Evolutionary conservation across 2,888 invertebrate species (phyloP), one percentile per base, ranked within the genome.

Genomic region (Ectropis crepuscularia): DNA sequence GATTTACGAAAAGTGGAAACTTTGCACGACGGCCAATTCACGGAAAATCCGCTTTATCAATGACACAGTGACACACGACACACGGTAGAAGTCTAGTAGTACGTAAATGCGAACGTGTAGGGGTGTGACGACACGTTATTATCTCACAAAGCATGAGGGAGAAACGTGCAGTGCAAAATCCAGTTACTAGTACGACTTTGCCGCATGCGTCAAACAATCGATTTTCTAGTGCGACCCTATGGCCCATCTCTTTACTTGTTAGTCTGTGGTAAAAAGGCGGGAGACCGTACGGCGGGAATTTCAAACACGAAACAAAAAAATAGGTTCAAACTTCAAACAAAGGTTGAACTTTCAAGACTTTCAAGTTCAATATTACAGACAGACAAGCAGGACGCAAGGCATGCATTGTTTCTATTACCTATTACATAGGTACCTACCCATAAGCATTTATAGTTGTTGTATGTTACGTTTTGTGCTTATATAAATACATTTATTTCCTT

Each of bases 11-110:
- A 51, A 59, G 62, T 61, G 54, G 62, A 63, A 41, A 66, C 38
- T 68, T 57, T 57, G 9, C 65, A 63, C 69, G 73, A 70, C 71
- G 63, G 65, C 70, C 69, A 69, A 72, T 73, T 65, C 72, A 75
- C 73, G 65, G 70, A 63, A 75, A 72, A 69, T 73, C 67, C 53
- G 71, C 54, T 72, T 69, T 74, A 70, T 68, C 69, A 75, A 74
- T 72, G 69, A 70, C 67, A n/a, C n/a, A n/a, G n/a, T n/a, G n/a
- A n/a, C n/a, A n/a, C n/a, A n/a, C n/a, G n/a, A n/a, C n/a, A 65
- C 62, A 55, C 61, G 48, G 28, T 5, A 43, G 39, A 28, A 38
- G n/a, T 11, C 6, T 6, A 7, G 16, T 36, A 48, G 39, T 39
- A 49, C 57, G 46, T 16, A 51, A 54, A 46, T 45, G 63, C 43